Conservation (phyloP, 2,113 vertebrate species). For the Podarcis muralis region DNA sequence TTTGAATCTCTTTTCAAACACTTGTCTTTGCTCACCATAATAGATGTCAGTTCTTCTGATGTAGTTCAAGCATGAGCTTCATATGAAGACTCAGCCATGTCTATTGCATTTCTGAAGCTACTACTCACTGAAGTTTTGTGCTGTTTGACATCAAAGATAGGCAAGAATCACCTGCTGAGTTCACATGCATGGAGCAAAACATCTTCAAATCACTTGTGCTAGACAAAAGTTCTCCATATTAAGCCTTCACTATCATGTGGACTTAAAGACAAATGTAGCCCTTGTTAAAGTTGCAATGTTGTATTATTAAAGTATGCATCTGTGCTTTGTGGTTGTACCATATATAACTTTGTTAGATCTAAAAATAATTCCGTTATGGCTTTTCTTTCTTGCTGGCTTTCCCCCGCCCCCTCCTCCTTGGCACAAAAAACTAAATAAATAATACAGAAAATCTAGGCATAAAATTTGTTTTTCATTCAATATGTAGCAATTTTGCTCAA, state of each 20-base stretch:
- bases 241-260: constrained; percentile 80
- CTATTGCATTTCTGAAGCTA: constrained; percentile 95
- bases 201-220: constrained; percentile 99
- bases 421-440: neutral
- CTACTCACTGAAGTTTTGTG: constrained; percentile 95
- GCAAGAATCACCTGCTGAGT: constrained; percentile 97
- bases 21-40: constrained; percentile 99
- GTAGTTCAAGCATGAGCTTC: constrained; percentile 91
- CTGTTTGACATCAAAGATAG: constrained; percentile 96
- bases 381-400: constrained; percentile 49
- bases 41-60: constrained; percentile 99
- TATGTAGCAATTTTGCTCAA: constrained; percentile 66
- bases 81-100: constrained; percentile 91
- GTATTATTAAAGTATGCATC: constrained; percentile 73
- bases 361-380: constrained; percentile 54
- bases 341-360: constrained; percentile 61
- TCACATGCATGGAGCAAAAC: constrained; percentile 95
- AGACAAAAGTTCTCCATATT: constrained; percentile 97
- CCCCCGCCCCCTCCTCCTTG: constrained; percentile 49
- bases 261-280: constrained; percentile 81
- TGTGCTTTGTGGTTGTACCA: constrained; percentile 55
- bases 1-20: constrained; percentile 98
- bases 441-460: constrained; percentile 19
- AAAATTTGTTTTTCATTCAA: constrained; percentile 69
- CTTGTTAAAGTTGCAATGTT: constrained; percentile 76